phyloP scores from a whole-genome alignment of 2,113 vertebrate species.

The Epinephelus cyanopodus region DNA sequence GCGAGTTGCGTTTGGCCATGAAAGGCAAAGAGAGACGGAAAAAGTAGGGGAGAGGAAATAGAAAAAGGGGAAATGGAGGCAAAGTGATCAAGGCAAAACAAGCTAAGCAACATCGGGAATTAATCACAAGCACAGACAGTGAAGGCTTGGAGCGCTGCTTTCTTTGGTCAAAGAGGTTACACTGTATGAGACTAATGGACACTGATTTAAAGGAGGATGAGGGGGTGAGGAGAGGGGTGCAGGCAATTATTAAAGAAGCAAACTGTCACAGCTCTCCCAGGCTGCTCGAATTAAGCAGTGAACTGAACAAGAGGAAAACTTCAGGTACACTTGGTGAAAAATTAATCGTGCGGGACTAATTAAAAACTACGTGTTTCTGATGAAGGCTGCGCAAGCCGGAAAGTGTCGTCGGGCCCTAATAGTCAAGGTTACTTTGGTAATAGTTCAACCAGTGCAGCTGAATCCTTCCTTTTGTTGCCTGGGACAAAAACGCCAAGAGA shows the following conservation, averaged over 20 bases:
- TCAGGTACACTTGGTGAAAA: slow-evolving; percentile 53
- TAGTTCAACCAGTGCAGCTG: slow-evolving; percentile 34
- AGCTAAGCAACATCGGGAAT: slow-evolving; percentile 66
- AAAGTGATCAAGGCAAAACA: slow-evolving; percentile 82
- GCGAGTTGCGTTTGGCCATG: slow-evolving; percentile 50
- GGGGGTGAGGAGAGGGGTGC: not conserved
- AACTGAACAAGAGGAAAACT: slow-evolving; percentile 48
- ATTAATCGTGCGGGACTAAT: slow-evolving; percentile 70
- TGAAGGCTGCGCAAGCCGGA: slow-evolving; percentile 25
- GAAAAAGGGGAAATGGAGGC: slow-evolving; percentile 57
- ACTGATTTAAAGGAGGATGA: slow-evolving; percentile 34
- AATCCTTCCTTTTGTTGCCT: slow-evolving; percentile 52
- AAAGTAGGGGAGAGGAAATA: slow-evolving; percentile 43
- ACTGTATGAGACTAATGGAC: slow-evolving; percentile 50
- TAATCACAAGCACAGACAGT: slow-evolving; percentile 68
- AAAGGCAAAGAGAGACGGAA: slow-evolving; percentile 13
- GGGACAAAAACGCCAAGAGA: slow-evolving; percentile 36
- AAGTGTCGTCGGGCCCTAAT: slow-evolving; percentile 38
- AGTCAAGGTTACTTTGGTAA: slow-evolving; percentile 55
- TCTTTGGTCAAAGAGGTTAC: slow-evolving; percentile 49
- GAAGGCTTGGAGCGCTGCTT: slow-evolving; percentile 49
- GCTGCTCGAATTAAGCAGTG: slow-evolving; percentile 31
- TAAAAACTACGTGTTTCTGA: slow-evolving; percentile 67
- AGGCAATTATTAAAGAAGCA: slow-evolving; percentile 51
- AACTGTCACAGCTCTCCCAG: slow-evolving; percentile 38